phyloP scores from a whole-genome alignment of 2,888 invertebrate species.

The Brachycybe producta region DNA sequence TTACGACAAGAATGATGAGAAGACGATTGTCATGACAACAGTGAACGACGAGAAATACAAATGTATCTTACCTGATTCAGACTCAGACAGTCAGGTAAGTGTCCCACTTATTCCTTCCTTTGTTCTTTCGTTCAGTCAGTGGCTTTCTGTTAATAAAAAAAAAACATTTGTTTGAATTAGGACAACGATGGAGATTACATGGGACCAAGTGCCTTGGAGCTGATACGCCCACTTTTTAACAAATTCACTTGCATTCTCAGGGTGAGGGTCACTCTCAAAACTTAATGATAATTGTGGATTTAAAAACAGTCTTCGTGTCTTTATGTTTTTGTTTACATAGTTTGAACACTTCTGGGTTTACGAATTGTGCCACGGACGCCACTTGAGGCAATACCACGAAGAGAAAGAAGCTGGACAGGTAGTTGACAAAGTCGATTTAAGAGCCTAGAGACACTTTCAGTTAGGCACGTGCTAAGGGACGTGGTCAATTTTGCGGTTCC shows the following conservation, averaged over 20 bases:
- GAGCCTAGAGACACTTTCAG: constrained; percentile 16
- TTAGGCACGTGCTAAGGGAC: neutral
- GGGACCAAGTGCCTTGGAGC: constrained; percentile 62
- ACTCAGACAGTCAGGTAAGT: constrained; percentile 30
- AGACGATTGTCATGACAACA: constrained; percentile 55
- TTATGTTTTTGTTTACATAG: constrained; percentile 28
- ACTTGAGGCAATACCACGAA: constrained; percentile 89
- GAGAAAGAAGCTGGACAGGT: constrained; percentile 74
- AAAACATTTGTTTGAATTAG: constrained; percentile 25
- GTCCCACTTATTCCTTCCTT: neutral
- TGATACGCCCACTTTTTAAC: constrained; percentile 60
- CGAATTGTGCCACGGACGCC: constrained; percentile 85
- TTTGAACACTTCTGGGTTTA: constrained; percentile 92
- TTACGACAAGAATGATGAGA: constrained; percentile 28
- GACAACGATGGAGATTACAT: constrained; percentile 47
- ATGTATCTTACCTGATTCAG: constrained; percentile 60
- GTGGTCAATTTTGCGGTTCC: too few relatives aligned
- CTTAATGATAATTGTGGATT: too few relatives aligned
- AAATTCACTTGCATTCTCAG: constrained; percentile 32
- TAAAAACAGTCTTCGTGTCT: too few relatives aligned
- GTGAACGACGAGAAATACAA: constrained; percentile 67
- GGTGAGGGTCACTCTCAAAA: neutral
- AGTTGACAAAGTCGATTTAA: constrained; percentile 37
- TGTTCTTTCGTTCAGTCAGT: constrained; percentile 6
- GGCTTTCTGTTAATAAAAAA: neutral